Percentiles rank a stretch among this genome's conserved stretches.
Evolutionary conservation across 2,888 invertebrate species (phyloP).

Genomic region (Chelonus formosanus): DNA sequence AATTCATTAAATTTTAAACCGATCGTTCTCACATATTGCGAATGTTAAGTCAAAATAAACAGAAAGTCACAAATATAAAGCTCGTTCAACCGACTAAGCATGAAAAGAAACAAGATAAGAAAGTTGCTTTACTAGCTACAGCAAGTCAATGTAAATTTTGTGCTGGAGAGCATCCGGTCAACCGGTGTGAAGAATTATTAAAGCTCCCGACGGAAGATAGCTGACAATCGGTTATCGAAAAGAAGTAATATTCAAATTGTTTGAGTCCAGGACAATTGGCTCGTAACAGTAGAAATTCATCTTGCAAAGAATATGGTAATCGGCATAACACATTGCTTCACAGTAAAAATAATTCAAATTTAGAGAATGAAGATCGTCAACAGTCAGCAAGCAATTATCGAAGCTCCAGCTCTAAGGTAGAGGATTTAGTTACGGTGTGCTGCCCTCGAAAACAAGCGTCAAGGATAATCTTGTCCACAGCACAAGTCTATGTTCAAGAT

Average conservation of each 20-base stretch:
- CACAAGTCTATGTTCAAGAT: slow-evolving; percentile 19
- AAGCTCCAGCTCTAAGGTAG: background rate
- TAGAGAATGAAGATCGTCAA: background rate
- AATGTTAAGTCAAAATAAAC: slow-evolving; percentile 29
- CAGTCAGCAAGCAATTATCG: slow-evolving; percentile 8
- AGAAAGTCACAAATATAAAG: background rate
- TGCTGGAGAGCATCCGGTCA: slow-evolving; percentile 28
- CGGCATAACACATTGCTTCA: slow-evolving; percentile 38
- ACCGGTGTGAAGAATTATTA: slow-evolving; percentile 31
- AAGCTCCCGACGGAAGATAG: slow-evolving; percentile 13
- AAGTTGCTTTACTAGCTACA: slow-evolving; percentile 21
- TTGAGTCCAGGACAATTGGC: slow-evolving; percentile 35
- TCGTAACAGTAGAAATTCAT: slow-evolving; percentile 32
- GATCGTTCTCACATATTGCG: slow-evolving; percentile 33
- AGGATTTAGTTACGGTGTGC: slow-evolving; percentile 16
- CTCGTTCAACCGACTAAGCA: background rate
- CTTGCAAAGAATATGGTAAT: slow-evolving; percentile 40
- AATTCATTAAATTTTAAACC: slow-evolving; percentile 36
- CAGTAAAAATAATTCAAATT: slow-evolving; percentile 20
- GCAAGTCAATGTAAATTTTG: slow-evolving; percentile 29
- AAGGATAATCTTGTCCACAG: slow-evolving; percentile 32
- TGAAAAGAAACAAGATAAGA: slow-evolving; percentile 21
- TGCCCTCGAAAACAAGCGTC: slow-evolving; percentile 20
- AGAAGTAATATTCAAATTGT: slow-evolving; percentile 40
- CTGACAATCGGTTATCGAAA: background rate